Conservation (phyloP, 37 sponge, comb jelly and placozoan genomes). For the Axinella damicornis region DNA sequence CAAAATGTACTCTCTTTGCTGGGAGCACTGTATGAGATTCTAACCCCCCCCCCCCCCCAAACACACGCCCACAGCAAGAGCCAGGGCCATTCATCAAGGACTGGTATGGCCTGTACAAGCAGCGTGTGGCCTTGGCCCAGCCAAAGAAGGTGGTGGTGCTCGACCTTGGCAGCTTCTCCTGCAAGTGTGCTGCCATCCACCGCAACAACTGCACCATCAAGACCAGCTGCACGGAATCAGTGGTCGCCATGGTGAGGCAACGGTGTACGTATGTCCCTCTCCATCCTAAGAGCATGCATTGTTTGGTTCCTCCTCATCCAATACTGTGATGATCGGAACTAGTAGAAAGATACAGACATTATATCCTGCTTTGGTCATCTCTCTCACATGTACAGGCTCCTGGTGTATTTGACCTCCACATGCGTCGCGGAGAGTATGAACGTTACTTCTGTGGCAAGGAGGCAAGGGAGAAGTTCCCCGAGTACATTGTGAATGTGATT, state of each 20-base stretch:
- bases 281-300: too few relatives aligned
- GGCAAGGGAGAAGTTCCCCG: conserved; percentile 26
- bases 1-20: too few relatives aligned
- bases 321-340: too few relatives aligned
- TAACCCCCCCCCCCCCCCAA: too few relatives aligned
- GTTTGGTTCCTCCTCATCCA: too few relatives aligned
- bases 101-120: conserved; percentile 50
- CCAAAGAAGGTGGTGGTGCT: conserved; percentile 13
- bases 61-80: background rate
- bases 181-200: conserved; percentile 35
- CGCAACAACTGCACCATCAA: background rate
- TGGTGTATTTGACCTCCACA: conserved; percentile 48
- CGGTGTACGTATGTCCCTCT: too few relatives aligned
- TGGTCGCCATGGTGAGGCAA: conserved; percentile 32
- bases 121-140: background rate
- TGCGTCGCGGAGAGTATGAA: conserved; percentile 14
- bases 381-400: conserved; percentile 7
- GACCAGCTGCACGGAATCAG: conserved; percentile 17
- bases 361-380: too few relatives aligned
- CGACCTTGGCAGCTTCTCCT: conserved; percentile 43
- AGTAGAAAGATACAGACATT: too few relatives aligned
- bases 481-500: background rate
- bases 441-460: conserved; percentile 50
- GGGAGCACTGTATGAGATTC: too few relatives aligned
- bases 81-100: conserved; percentile 34